These are phyloP conservation scores for Metellina segmentata DNA, from an alignment of 2,888 invertebrate species.

Conservation along the genomic window DNA sequence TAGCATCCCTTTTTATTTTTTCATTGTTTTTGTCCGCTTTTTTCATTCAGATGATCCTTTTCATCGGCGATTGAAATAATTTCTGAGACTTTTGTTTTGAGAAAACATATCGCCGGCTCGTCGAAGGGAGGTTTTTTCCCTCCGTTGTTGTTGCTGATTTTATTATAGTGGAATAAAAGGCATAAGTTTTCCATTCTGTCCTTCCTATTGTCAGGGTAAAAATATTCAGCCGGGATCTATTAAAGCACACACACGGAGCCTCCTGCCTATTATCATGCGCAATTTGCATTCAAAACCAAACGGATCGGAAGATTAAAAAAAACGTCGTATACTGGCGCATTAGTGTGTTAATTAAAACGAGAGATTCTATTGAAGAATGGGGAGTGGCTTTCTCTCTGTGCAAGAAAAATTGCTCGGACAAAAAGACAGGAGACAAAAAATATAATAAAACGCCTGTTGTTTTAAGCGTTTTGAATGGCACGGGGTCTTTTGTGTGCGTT, in stretches of 20 bases:
- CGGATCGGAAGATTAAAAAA: conserved; percentile 33
- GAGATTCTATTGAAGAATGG: conserved; percentile 48
- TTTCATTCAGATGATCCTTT: background rate
- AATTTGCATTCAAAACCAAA: conserved; percentile 61
- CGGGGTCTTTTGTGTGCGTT: conserved; percentile 49
- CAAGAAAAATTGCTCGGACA: background rate
- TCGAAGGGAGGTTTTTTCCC: background rate
- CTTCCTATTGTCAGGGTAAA: background rate
- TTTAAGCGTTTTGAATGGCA: conserved; percentile 70
- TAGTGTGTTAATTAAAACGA: conserved; percentile 71
- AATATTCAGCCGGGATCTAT: background rate
- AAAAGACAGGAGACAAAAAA: conserved; percentile 12
- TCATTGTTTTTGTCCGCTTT: background rate
- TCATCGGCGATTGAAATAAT: background rate
- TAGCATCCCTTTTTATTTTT: background rate
- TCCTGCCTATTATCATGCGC: conserved; percentile 41
- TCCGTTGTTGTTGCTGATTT: background rate
- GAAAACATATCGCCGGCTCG: background rate
- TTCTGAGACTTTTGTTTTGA: background rate
- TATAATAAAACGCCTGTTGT: conserved; percentile 66
- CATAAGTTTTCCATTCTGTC: background rate
- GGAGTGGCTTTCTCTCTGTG: background rate
- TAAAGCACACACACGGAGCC: background rate
- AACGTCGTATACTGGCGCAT: conserved; percentile 31
- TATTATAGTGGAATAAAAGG: background rate